Conservation (phyloP, 2,888 invertebrate species). For the Ophion obscuratus region DNA sequence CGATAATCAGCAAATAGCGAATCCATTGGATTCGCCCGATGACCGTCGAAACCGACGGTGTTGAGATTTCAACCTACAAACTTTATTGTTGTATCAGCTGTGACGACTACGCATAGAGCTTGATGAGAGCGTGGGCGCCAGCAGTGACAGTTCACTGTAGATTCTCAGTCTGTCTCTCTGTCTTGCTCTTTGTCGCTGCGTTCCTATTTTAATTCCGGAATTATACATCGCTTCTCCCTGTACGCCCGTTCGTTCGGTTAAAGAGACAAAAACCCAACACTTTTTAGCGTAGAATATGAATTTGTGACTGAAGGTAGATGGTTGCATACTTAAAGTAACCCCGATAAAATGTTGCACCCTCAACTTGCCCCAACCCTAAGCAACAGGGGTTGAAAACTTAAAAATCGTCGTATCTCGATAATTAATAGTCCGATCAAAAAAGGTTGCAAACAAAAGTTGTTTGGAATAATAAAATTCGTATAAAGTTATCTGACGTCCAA, state of each 20-base stretch:
- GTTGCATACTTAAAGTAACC: too few relatives aligned
- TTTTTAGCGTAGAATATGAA: too few relatives aligned
- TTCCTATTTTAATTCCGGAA: slow-evolving; percentile 72
- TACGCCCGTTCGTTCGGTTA: slow-evolving; percentile 20
- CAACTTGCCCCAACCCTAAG: too few relatives aligned
- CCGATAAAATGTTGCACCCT: too few relatives aligned
- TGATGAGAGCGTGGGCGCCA: slow-evolving; percentile 65
- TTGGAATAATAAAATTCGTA: too few relatives aligned
- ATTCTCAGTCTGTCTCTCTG: slow-evolving; percentile 6
- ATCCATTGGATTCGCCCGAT: neutral
- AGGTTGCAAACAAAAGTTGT: too few relatives aligned
- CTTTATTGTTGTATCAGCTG: slow-evolving; percentile 68
- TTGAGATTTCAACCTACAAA: slow-evolving; percentile 28
- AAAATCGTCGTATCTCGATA: too few relatives aligned
- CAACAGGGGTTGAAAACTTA: too few relatives aligned
- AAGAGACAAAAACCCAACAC: too few relatives aligned
- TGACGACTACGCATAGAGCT: slow-evolving; percentile 54
- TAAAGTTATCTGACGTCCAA: too few relatives aligned
- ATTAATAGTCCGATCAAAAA: too few relatives aligned
- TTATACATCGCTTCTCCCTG: slow-evolving; percentile 68
- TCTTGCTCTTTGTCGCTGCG: slow-evolving; percentile 10
- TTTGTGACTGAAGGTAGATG: too few relatives aligned
- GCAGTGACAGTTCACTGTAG: slow-evolving; percentile 61
- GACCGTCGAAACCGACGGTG: neutral
- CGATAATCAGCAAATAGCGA: neutral